Conservation (phyloP, 2,113 vertebrate genomes). For the Morone saxatilis region DNA sequence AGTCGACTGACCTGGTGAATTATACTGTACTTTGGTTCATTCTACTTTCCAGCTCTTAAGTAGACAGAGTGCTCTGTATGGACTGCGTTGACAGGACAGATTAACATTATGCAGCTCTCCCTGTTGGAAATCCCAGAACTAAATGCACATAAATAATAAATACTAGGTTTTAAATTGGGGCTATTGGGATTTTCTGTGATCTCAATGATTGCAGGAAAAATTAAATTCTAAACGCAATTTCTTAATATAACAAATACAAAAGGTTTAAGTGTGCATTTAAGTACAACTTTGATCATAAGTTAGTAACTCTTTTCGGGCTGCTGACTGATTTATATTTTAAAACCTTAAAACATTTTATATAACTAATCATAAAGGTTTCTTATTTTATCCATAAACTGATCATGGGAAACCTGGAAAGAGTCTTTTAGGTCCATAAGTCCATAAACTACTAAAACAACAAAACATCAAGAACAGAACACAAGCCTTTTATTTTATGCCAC, state of each 20-base stretch:
- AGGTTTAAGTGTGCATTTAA: not conserved
- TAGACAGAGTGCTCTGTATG: not conserved
- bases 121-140: not conserved
- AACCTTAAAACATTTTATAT: not conserved
- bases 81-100: not conserved
- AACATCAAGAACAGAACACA: not conserved
- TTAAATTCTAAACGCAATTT: not conserved
- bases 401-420: not conserved
- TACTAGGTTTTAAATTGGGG: not conserved
- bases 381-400: not conserved
- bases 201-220: not conserved
- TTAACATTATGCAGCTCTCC: not conserved
- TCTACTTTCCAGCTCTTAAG: slow-evolving; percentile 6
- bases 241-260: not conserved
- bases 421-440: not conserved
- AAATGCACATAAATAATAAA: slow-evolving; percentile 7
- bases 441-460: not conserved
- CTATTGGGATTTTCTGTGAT: not conserved
- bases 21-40: not conserved
- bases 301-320: not conserved
- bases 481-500: not conserved
- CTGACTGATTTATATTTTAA: not conserved
- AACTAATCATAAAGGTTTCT: not conserved
- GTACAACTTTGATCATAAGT: not conserved
- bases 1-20: slow-evolving; percentile 1